Evolutionary conservation across 2,888 invertebrate genomes (phyloP).

Genomic region (Hypolimnas misippus): DNA sequence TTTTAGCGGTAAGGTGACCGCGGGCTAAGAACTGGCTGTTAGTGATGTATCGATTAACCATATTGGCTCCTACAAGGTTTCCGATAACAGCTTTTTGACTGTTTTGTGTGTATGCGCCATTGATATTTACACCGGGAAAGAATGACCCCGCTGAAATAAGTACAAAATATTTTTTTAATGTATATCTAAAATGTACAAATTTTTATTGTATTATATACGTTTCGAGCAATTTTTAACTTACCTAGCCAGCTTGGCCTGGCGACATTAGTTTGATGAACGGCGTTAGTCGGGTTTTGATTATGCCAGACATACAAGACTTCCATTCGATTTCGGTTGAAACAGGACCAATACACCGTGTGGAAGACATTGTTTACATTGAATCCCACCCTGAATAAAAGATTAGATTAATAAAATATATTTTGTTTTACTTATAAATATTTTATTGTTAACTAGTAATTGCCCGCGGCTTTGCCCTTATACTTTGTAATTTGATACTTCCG

Average conservation of each 20-base stretch:
- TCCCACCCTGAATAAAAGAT: conserved; percentile 78
- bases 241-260: conserved; percentile 76
- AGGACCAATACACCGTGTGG: conserved; percentile 76
- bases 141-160: conserved; percentile 69
- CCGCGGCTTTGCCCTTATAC: too few species aligned
- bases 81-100: conserved; percentile 62
- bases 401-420: not conserved
- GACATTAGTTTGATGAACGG: conserved; percentile 74
- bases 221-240: conserved; percentile 42
- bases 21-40: conserved; percentile 70
- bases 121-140: conserved; percentile 71
- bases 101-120: conserved; percentile 68
- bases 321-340: conserved; percentile 78
- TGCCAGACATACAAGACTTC: conserved; percentile 81
- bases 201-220: not conserved
- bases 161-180: not conserved
- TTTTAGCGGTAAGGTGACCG: conserved; percentile 82
- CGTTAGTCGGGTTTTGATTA: conserved; percentile 72
- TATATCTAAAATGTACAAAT: not conserved
- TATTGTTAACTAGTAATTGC: too few species aligned
- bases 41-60: conserved; percentile 77
- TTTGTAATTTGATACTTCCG: too few species aligned
- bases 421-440: too few species aligned
- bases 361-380: conserved; percentile 75
- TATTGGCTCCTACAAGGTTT: conserved; percentile 55